A percentile compares a stretch with the other conserved stretches of the same genome.
Evolutionary conservation across 2,888 invertebrate species (phyloP).

Genomic region (Prosapia bicincta): DNA sequence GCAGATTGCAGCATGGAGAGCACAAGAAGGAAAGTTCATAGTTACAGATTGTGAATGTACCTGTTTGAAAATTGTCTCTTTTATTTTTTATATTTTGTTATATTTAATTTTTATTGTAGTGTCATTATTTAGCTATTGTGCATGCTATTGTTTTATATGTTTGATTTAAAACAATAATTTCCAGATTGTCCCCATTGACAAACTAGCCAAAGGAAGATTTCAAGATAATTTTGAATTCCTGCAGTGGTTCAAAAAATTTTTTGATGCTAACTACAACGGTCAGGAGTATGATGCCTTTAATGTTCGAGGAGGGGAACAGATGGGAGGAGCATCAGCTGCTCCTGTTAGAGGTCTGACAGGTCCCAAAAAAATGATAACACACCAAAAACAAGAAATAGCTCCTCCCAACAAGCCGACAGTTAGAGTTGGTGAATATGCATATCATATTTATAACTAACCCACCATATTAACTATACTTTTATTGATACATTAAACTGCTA

Average conservation of each 20-base stretch:
- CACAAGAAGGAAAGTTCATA: not conserved
- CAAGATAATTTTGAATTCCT: conserved; percentile 99
- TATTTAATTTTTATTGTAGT: not conserved
- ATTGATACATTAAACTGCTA: too few species aligned
- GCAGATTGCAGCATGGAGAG: not conserved
- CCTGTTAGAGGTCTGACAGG: conserved; percentile 31
- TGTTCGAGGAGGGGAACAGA: conserved; percentile 79
- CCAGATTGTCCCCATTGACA: conserved; percentile 90
- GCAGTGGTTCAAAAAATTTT: conserved; percentile 99
- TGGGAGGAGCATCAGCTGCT: conserved; percentile 72
- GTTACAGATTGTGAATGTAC: not conserved
- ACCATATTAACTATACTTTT: too few species aligned
- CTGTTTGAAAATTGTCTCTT: not conserved
- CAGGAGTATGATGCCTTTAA: conserved; percentile 88
- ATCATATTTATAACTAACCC: too few species aligned
- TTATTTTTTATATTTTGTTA: too few species aligned
- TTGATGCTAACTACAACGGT: conserved; percentile 97
- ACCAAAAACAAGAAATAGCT: not conserved
- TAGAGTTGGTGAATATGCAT: conserved; percentile 50
- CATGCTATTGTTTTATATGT: conserved; percentile 7
- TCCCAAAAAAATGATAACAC: conserved; percentile 10
- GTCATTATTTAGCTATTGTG: not conserved
- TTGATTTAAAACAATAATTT: conserved; percentile 42
- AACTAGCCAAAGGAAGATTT: conserved; percentile 95
- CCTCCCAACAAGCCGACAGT: conserved; percentile 48